Base-by-base conservation (phyloP, 1,140 invertebrate species). In the Monochamus saltuarius region DNA sequence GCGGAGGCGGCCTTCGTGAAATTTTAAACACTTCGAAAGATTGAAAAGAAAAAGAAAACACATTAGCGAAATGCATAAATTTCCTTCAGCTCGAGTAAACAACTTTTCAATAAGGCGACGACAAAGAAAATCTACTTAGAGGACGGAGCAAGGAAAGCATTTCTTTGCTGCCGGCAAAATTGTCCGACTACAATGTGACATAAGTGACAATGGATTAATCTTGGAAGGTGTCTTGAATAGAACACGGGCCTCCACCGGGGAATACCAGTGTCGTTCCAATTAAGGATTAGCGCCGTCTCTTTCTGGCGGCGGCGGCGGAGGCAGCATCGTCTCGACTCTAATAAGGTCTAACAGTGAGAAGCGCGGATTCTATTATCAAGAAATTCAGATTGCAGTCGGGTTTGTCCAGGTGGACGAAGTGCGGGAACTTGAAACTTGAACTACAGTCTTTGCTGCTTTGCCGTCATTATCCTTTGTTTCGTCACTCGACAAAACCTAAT, bases 191-290 rank as follows among this genome's bases (percentile, higher is more conserved):
- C 61, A 63, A 42, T 63, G 61, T 63, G 56, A 58, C 50, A 63
- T 63, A 50, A 63, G 61, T 59, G 61, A 63, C 61, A 63, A 63
- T 55, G 55, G 61, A 63, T 63, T 63, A 63, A 63, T 63, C 56
- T 58, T 42, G 50, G 61, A 39, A 50, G 56, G 51, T 59, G 61
- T 63, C 37, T 58, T 39, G 11, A 50, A 54, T 37, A 49, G 45
- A 49, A 51, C 17, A 35, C 37, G 50, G 42, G 35, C 37, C 36
- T 55, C 47, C 42, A 37, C n/a, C 29, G 10, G 53, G 59, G 59
- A 43, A 61, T 61, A 56, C 22, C 52, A 36, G 37, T 56, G 54
- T 40, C 53, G 47, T 61, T 61, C 59, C 59, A 61, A 61, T 61
- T 61, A 61, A 56, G 59, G 46, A 50, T 29, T 49, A 35, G 19